These are phyloP conservation scores for Clarias pachynema DNA, from an alignment of 2,797 vertebrate genomes.

Conservation along the genomic window DNA sequence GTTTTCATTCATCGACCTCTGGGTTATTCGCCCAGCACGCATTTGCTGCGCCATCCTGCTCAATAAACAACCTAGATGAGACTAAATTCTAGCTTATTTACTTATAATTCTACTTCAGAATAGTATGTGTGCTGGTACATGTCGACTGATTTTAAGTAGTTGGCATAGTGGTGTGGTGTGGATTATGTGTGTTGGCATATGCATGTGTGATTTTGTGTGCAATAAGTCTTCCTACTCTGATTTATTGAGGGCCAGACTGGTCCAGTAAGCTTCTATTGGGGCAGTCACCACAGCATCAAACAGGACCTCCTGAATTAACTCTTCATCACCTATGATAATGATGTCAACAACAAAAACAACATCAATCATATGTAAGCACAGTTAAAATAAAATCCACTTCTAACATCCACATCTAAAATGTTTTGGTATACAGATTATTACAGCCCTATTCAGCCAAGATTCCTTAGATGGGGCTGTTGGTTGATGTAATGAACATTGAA, in stretches of 20 bases:
- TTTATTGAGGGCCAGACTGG: conserved; percentile 92
- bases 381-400: not conserved
- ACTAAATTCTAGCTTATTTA: too few relatives aligned
- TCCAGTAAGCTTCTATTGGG: conserved; percentile 95
- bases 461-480: not conserved
- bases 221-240: conserved; percentile 83
- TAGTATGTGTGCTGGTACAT: not conserved
- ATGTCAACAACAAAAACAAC: conserved; percentile 17
- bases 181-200: not conserved
- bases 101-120: not conserved
- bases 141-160: not conserved
- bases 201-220: conserved; percentile 2
- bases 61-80: too few relatives aligned
- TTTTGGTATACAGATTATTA: not conserved
- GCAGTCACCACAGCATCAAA: conserved; percentile 96
- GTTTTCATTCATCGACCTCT: too few relatives aligned
- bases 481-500: not conserved
- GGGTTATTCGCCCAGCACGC: too few relatives aligned
- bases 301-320: conserved; percentile 91
- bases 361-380: not conserved
- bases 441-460: not conserved
- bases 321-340: conserved; percentile 85
- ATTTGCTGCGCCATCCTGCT: too few relatives aligned
- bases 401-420: not conserved
- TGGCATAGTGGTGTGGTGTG: not conserved